phyloP scores from a whole-genome alignment of 1,140 invertebrate species.

The Calephelis virginiensis region DNA sequence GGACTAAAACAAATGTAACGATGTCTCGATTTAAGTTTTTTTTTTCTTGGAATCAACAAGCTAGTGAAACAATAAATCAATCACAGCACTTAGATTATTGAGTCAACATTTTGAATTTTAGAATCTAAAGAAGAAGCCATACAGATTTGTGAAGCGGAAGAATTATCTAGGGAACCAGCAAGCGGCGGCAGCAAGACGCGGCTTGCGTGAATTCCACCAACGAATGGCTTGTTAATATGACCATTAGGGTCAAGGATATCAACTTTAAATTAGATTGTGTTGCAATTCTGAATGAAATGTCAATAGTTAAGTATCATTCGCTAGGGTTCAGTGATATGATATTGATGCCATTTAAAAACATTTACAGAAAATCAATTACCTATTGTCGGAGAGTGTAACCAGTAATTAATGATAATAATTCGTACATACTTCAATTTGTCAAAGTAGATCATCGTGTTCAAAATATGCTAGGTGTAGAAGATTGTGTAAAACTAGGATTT shows the following conservation, averaged over 20 bases:
- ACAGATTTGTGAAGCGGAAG: neutral
- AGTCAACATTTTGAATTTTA: neutral
- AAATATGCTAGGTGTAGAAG: neutral
- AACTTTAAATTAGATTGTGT: constrained; percentile 4
- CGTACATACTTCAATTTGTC: neutral
- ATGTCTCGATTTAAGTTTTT: constrained; percentile 1
- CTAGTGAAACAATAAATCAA: neutral
- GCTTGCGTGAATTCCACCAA: neutral
- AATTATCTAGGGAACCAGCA: neutral
- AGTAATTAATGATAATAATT: neutral
- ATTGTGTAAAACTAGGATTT: constrained; percentile 2
- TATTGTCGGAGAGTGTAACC: neutral
- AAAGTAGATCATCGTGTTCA: neutral
- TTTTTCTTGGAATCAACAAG: neutral
- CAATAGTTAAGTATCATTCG: neutral
- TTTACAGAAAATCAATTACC: neutral
- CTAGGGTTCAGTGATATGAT: neutral
- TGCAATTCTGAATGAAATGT: neutral
- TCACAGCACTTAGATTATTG: neutral
- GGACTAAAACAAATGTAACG: constrained; percentile 5
- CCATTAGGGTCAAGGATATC: neutral
- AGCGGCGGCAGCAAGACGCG: neutral
- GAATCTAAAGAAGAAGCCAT: neutral
- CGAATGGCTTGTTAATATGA: neutral
- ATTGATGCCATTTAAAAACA: neutral